Percentiles rank a stretch among this genome's conserved stretches.
These are phyloP conservation scores for Syndactyla subalaris DNA, from an alignment of 2,797 vertebrate species.

Conservation along the genomic window DNA sequence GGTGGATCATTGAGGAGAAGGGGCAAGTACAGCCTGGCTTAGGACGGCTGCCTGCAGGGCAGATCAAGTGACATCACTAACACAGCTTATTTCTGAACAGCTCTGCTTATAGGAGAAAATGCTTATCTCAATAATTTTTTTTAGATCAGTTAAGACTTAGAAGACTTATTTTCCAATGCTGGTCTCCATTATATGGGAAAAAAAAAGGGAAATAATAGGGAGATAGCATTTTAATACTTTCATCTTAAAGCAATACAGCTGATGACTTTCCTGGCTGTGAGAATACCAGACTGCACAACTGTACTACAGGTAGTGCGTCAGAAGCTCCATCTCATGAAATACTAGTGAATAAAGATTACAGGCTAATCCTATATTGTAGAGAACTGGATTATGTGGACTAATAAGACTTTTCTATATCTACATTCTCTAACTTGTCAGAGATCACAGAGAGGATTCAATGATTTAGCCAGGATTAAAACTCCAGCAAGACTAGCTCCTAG, in stretches of 20 bases:
- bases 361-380: slow-evolving; percentile 25
- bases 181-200: neutral
- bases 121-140: neutral
- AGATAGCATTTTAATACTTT: neutral
- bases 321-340: neutral
- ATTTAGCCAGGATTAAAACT: slow-evolving; percentile 40
- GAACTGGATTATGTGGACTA: slow-evolving; percentile 35
- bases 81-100: neutral
- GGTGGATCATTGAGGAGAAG: neutral
- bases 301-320: neutral
- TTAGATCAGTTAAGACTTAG: neutral
- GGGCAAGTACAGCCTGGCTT: neutral
- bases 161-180: neutral
- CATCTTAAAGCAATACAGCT: neutral
- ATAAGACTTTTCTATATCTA: slow-evolving; percentile 20
- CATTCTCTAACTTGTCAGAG: slow-evolving; percentile 20
- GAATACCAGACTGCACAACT: neutral
- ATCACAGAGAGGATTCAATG: slow-evolving; percentile 26
- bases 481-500: neutral
- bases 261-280: neutral
- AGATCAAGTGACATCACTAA: neutral
- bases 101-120: neutral
- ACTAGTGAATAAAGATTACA: slow-evolving; percentile 34
- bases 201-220: neutral
- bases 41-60: neutral